These are phyloP conservation scores for Rutpela maculata DNA, from an alignment of 2,888 invertebrate species.

Conservation along the genomic window DNA sequence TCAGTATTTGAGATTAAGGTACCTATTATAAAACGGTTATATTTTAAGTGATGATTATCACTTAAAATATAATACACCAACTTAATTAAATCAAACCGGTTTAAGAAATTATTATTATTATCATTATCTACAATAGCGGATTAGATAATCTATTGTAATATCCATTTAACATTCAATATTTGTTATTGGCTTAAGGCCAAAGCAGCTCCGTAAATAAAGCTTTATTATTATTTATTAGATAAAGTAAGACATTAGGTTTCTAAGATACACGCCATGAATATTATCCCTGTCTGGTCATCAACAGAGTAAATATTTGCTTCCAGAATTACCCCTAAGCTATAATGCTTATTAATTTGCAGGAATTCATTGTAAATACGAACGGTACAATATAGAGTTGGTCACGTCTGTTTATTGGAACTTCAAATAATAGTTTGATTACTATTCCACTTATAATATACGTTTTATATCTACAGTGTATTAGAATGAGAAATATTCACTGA, in stretches of 20 bases:
- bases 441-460: not conserved
- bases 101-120: too few species aligned
- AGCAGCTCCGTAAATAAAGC: constrained; percentile 45
- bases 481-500: too few species aligned
- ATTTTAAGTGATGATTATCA: too few species aligned
- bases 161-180: constrained; percentile 24
- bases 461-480: too few species aligned
- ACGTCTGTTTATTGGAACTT: constrained; percentile 17
- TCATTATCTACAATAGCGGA: not conserved
- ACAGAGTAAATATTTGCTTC: constrained; percentile 41
- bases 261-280: constrained; percentile 40
- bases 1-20: too few species aligned
- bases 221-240: constrained; percentile 50
- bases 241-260: constrained; percentile 46
- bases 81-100: too few species aligned
- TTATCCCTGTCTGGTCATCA: constrained; percentile 39
- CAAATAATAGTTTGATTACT: not conserved
- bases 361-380: constrained; percentile 29
- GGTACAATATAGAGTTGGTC: not conserved
- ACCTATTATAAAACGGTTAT: too few species aligned
- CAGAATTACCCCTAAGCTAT: constrained; percentile 30
- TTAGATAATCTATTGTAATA: constrained; percentile 19
- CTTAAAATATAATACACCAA: too few species aligned
- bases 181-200: constrained; percentile 39
- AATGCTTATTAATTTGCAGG: constrained; percentile 33